These are phyloP conservation scores for Pseudachorutes palmiensis DNA, from an alignment of 1,140 invertebrate species.

Conservation along the genomic window DNA sequence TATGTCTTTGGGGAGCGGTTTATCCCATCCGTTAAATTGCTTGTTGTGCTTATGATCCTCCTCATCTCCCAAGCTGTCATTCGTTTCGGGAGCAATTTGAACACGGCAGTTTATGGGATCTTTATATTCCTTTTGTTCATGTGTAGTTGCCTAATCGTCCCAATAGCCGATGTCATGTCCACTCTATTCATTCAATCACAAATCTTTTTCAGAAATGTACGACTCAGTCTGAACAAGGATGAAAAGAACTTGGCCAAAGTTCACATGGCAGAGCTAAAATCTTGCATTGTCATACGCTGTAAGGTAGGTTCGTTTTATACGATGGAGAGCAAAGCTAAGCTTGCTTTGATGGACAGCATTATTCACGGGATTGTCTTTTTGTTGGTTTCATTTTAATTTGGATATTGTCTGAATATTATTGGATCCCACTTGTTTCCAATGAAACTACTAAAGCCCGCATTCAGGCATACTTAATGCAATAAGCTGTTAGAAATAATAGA, in stretches of 20 bases:
- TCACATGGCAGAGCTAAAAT: neutral
- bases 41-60: neutral
- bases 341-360: neutral
- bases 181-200: neutral
- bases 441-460: too few species aligned
- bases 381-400: neutral
- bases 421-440: too few species aligned
- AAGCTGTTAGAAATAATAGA: too few species aligned
- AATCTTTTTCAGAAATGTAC: neutral
- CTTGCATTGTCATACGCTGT: neutral
- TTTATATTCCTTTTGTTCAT: neutral
- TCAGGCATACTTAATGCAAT: too few species aligned
- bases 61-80: neutral
- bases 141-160: neutral
- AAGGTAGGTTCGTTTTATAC: slow-evolving; percentile 3
- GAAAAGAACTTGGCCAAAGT: neutral
- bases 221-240: neutral
- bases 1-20: neutral
- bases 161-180: neutral
- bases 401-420: neutral
- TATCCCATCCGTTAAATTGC: neutral
- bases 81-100: neutral
- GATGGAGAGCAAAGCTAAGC: slow-evolving; percentile 4
- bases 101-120: neutral
- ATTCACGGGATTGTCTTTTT: neutral